phyloP scores from a whole-genome alignment of 2,113 vertebrate genomes.

The Orthonyx spaldingii region DNA sequence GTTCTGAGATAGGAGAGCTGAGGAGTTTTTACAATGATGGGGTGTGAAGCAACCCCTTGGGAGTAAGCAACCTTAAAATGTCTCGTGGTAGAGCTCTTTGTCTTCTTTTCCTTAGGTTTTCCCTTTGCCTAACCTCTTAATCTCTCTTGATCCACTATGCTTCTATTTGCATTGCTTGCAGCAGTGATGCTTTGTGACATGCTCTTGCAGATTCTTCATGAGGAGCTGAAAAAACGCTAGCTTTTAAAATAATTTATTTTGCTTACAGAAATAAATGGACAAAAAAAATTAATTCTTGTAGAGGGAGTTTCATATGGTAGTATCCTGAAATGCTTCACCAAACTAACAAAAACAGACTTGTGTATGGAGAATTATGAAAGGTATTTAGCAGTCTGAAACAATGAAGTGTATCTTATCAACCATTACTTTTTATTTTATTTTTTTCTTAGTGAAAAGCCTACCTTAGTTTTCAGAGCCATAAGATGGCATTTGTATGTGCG shows the following conservation, averaged over 20 bases:
- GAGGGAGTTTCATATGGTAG: background rate
- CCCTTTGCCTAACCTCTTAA: background rate
- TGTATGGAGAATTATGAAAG: background rate
- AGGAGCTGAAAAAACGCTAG: background rate
- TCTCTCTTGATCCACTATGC: background rate
- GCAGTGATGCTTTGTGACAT: background rate
- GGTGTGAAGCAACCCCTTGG: background rate
- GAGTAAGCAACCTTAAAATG: background rate
- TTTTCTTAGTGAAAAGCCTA: background rate
- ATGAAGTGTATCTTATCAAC: background rate
- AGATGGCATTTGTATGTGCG: background rate
- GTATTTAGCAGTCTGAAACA: background rate
- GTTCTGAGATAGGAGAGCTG: background rate
- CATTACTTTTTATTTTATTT: background rate
- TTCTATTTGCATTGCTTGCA: background rate
- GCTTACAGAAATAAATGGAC: background rate
- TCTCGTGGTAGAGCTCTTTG: background rate
- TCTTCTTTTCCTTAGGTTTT: background rate
- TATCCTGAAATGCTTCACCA: background rate
- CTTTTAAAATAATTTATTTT: background rate
- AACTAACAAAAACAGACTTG: background rate
- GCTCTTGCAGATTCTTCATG: background rate
- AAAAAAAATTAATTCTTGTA: background rate
- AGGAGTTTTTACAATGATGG: background rate
- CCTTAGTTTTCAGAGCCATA: background rate